A percentile compares a stretch with the other conserved stretches of the same genome.
Conservation (phyloP, 2,797 vertebrate genomes). For the Darevskia mixta region DNA sequence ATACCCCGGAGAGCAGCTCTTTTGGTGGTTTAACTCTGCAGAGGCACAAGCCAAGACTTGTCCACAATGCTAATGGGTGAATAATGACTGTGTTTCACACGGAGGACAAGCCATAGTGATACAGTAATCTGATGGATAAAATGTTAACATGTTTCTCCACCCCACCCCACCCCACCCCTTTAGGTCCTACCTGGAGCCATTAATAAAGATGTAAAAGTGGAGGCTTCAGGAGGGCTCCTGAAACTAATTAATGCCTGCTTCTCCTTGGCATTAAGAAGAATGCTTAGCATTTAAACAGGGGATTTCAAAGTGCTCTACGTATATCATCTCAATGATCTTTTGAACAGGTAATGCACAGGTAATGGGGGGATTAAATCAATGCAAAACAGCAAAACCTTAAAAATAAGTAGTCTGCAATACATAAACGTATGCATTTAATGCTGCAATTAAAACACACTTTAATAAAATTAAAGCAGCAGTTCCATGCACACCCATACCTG, state of each 20-base stretch:
- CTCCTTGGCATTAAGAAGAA: background rate
- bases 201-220: background rate
- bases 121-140: background rate
- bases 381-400: background rate
- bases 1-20: background rate
- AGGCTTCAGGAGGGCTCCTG: background rate
- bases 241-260: background rate
- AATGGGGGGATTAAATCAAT: background rate
- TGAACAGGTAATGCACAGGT: background rate
- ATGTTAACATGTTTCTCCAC: background rate
- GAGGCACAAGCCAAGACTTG: background rate
- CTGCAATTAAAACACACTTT: background rate
- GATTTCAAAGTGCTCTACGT: background rate
- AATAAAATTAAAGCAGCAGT: background rate
- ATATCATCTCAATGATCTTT: background rate
- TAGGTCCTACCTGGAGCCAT: background rate
- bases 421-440: background rate
- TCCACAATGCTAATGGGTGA: background rate
- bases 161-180: background rate
- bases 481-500: background rate
- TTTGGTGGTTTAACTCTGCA: slow-evolving; percentile 20
- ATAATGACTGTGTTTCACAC: background rate
- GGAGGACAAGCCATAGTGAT: background rate
- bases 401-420: background rate
- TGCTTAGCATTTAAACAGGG: background rate